phyloP scores from a whole-genome alignment of 2,797 vertebrate species.

The Karalla daura region DNA sequence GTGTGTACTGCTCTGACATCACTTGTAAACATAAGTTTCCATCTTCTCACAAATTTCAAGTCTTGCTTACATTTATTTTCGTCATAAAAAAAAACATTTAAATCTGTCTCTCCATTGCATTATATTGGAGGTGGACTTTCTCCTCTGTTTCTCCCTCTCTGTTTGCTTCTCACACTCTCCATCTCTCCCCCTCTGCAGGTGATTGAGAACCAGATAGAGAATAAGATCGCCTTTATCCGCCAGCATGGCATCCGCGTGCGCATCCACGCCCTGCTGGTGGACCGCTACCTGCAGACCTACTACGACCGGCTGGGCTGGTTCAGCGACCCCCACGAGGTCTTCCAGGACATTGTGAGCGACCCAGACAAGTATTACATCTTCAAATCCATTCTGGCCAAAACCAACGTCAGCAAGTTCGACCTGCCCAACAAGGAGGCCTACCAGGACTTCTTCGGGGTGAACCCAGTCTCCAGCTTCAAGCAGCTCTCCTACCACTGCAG shows the following conservation, averaged over 20 bases:
- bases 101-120: no score
- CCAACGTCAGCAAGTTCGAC: conserved; percentile 99
- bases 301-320: conserved; percentile 97
- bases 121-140: no score
- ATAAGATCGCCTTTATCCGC: conserved; percentile 98
- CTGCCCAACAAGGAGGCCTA: conserved; percentile 95
- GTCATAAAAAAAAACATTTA: no score
- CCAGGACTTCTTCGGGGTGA: conserved; percentile 98
- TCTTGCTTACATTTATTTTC: no score
- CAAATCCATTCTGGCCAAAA: conserved; percentile 98
- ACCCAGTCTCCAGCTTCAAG: conserved; percentile 92
- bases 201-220: conserved; percentile 97
- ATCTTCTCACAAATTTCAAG: no score
- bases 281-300: conserved; percentile 97
- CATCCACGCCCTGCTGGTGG: conserved; percentile 95
- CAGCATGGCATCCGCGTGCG: conserved; percentile 97
- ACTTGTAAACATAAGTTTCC: no score
- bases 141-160: no score
- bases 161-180: not conserved
- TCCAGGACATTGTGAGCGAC: conserved; percentile 97
- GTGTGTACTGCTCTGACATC: no score
- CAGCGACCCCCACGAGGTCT: conserved; percentile 90
- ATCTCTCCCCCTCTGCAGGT: conserved; percentile 81
- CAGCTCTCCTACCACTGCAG: conserved; percentile 95
- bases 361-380: conserved; percentile 98